Percentiles rank a stretch among this genome's conserved stretches.
Conservation (phyloP, 23 tunicate species). For the Trididemnum clinides region DNA sequence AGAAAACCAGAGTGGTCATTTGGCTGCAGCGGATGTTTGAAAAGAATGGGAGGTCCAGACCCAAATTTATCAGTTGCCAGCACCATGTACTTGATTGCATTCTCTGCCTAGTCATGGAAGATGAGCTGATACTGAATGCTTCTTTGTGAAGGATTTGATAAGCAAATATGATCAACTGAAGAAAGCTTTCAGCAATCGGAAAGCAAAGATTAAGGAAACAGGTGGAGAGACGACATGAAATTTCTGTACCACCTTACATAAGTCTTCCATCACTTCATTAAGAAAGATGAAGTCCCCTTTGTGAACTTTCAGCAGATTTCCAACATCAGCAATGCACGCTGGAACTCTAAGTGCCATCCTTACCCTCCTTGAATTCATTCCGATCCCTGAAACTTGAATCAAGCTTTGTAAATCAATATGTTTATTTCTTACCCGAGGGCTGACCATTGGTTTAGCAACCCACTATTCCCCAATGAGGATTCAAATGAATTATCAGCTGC, state of each 20-base stretch:
- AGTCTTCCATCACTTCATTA: not conserved
- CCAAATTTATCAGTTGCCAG: constrained; percentile 6
- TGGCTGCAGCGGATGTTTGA: not conserved
- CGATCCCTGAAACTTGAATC: not conserved
- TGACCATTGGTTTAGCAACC: not conserved
- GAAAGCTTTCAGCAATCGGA: not conserved
- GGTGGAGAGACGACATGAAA: not conserved
- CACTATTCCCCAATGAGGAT: not conserved
- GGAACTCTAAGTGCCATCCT: not conserved
- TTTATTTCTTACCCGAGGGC: too few species aligned
- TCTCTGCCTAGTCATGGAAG: constrained; percentile 22
- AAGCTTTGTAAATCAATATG: not conserved
- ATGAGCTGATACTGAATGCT: constrained; percentile 3
- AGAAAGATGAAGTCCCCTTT: not conserved
- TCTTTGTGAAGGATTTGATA: constrained; percentile 19
- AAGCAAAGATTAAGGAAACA: not conserved
- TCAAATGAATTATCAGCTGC: not conserved
- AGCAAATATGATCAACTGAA: not conserved
- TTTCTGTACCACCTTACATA: too few species aligned
- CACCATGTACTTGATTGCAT: constrained; percentile 20
- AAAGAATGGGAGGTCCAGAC: constrained; percentile 4
- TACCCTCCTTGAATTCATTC: not conserved
- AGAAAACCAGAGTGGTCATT: constrained; percentile 11
- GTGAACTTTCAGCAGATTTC: not conserved
- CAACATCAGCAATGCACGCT: not conserved